These are phyloP conservation scores for Arctocebus calabarensis DNA, from an alignment of 2,797 vertebrate species.

Conservation along the genomic window DNA sequence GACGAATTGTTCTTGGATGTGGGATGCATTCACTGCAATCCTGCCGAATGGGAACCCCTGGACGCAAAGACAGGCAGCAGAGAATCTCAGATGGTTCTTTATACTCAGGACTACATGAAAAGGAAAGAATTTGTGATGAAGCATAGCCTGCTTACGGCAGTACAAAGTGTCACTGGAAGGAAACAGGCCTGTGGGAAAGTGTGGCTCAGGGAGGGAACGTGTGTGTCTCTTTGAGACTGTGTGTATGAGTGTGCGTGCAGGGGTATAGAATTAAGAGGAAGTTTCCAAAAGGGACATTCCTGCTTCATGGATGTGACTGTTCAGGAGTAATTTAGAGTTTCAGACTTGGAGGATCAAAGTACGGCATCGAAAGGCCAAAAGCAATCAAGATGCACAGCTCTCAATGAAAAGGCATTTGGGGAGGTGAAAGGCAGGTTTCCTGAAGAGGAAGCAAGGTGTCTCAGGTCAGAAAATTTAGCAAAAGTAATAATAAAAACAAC, in stretches of 20 bases:
- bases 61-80: background rate
- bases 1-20: background rate
- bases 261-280: background rate
- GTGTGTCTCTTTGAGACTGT: background rate
- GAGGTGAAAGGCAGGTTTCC: constrained; percentile 22
- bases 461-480: background rate
- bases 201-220: background rate
- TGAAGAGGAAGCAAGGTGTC: background rate
- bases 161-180: background rate
- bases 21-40: background rate
- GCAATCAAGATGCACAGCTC: background rate
- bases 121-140: background rate
- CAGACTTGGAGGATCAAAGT: constrained; percentile 35
- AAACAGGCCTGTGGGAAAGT: background rate
- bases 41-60: background rate
- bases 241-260: background rate
- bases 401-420: constrained; percentile 2
- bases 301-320: background rate
- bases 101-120: background rate
- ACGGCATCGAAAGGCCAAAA: background rate
- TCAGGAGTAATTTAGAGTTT: constrained; percentile 29
- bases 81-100: background rate
- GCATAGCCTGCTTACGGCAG: background rate
- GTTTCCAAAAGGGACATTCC: background rate
- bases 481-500: background rate